Percentiles rank a stretch among this genome's conserved stretches.
These are phyloP conservation scores for Lophius americanus DNA, from an alignment of 2,797 vertebrate species.

Conservation along the genomic window DNA sequence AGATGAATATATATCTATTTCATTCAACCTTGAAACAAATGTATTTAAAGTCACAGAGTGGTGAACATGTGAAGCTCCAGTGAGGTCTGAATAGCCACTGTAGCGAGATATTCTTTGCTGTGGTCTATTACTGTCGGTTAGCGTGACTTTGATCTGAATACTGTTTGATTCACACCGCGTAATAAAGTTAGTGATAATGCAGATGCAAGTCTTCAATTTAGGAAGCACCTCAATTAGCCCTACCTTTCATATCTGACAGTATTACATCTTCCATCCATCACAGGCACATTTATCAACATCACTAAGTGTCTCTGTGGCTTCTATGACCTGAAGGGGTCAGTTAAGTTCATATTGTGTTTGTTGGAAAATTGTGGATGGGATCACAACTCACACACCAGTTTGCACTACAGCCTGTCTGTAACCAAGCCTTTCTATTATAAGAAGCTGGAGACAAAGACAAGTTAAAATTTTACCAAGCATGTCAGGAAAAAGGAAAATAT, in stretches of 20 bases:
- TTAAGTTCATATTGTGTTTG: constrained; percentile 30
- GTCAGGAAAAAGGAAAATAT: constrained; percentile 38
- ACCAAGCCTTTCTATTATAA: constrained; percentile 70
- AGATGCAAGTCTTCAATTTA: constrained; percentile 26
- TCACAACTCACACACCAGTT: constrained; percentile 40
- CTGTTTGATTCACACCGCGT: constrained; percentile 48
- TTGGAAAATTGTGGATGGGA: constrained; percentile 43
- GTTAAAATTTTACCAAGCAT: constrained; percentile 64
- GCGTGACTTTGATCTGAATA: constrained; percentile 10
- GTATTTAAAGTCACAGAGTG: background rate
- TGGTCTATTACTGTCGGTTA: constrained; percentile 14
- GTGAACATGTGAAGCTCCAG: too few species aligned
- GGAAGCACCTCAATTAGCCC: constrained; percentile 4
- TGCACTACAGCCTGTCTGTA: constrained; percentile 27
- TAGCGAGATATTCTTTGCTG: constrained; percentile 25
- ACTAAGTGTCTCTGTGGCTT: constrained; percentile 2
- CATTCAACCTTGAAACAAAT: background rate
- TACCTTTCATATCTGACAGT: constrained; percentile 2
- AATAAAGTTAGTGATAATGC: constrained; percentile 31
- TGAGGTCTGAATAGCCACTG: constrained; percentile 7
- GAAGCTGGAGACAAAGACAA: constrained; percentile 67
- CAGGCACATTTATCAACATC: constrained; percentile 13
- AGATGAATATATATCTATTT: background rate
- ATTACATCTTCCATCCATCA: constrained; percentile 21
- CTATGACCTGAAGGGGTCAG: constrained; percentile 24